These are phyloP conservation scores for Ips nitidus DNA, from an alignment of 1,140 invertebrate species.

Conservation along the genomic window DNA sequence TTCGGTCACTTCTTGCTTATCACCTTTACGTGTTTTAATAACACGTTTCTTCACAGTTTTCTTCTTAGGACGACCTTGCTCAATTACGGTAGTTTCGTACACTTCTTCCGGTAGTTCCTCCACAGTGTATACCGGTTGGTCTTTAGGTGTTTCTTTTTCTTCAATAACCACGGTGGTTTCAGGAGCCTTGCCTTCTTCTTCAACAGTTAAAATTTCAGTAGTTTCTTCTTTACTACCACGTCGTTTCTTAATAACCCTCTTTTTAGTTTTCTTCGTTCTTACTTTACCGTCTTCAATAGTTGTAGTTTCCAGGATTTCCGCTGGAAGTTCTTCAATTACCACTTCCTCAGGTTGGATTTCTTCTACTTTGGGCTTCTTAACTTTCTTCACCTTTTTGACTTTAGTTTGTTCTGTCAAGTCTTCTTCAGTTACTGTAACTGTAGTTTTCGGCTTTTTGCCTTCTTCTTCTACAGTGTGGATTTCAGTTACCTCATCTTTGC, in stretches of 20 bases:
- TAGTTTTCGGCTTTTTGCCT: conserved; percentile 47
- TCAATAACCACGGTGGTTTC: conserved; percentile 43
- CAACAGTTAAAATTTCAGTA: conserved; percentile 48
- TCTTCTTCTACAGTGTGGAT: conserved; percentile 55
- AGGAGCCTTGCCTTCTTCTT: conserved; percentile 48
- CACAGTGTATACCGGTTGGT: conserved; percentile 29
- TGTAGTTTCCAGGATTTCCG: conserved; percentile 45
- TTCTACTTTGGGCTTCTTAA: conserved; percentile 52
- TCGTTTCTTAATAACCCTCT: conserved; percentile 46
- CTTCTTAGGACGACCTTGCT: conserved; percentile 43
- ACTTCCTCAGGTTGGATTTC: conserved; percentile 39
- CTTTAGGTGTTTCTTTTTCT: conserved; percentile 36
- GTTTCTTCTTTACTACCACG: conserved; percentile 44
- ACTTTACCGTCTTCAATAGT: conserved; percentile 41
- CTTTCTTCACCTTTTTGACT: conserved; percentile 41
- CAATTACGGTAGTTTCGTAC: conserved; percentile 38
- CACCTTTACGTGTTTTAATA: conserved; percentile 40
- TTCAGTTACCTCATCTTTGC: conserved; percentile 53
- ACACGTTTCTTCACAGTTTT: conserved; percentile 42
- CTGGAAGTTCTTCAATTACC: conserved; percentile 47
- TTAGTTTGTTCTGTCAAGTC: conserved; percentile 44
- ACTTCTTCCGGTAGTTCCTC: conserved; percentile 47
- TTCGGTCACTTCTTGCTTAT: conserved; percentile 44
- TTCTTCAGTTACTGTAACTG: conserved; percentile 43
- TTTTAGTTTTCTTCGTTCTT: conserved; percentile 46